Conservation (phyloP, 1,140 invertebrate genomes). For the Apolygus lucorum region DNA sequence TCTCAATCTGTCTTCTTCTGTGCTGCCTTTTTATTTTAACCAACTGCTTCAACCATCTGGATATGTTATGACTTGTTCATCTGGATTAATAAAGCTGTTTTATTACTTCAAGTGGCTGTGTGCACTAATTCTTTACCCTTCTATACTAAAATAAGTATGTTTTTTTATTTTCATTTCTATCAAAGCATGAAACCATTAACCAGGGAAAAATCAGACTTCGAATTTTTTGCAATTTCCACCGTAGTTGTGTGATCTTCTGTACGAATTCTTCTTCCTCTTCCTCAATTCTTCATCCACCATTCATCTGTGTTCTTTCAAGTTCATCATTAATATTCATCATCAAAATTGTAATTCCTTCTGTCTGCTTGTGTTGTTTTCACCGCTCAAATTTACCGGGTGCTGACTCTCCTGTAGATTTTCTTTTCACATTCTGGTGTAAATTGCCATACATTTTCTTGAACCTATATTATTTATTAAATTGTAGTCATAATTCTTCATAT, state of each 20-base stretch:
- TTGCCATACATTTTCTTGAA: too few relatives aligned
- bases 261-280: background rate
- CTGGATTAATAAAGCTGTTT: background rate
- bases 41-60: constrained; percentile 2
- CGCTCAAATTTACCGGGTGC: too few relatives aligned
- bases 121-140: constrained; percentile 9
- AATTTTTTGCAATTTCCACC: background rate
- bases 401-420: too few relatives aligned
- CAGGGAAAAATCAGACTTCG: background rate
- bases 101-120: background rate
- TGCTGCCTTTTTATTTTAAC: constrained; percentile 8
- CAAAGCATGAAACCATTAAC: constrained; percentile 6
- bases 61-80: constrained; percentile 5
- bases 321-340: too few relatives aligned
- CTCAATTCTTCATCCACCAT: background rate
- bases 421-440: too few relatives aligned
- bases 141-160: background rate
- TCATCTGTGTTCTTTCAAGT: too few relatives aligned
- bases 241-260: background rate
- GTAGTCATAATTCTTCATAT: too few relatives aligned
- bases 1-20: background rate
- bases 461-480: too few relatives aligned
- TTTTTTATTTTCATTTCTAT: background rate
- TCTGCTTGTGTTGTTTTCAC: too few relatives aligned
- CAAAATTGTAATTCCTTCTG: too few relatives aligned